These are phyloP conservation scores for Zosterops lateralis DNA, from an alignment of 2,113 vertebrate species.

Conservation along the genomic window DNA sequence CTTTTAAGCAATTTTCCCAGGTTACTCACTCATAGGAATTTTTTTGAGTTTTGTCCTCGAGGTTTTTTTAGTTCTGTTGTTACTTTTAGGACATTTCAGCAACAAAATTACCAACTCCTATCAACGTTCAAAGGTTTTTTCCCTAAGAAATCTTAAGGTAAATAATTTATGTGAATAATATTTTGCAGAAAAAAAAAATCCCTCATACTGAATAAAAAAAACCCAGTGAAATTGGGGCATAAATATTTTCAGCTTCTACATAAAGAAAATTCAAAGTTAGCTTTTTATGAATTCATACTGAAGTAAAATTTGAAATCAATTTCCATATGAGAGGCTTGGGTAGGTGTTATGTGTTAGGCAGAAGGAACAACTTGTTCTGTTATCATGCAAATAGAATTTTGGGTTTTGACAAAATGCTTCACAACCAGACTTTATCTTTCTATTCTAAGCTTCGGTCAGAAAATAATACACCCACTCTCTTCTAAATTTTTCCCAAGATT, in stretches of 20 bases:
- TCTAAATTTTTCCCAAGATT: neutral
- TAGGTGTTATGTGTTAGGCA: constrained; percentile 39
- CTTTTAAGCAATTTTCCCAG: neutral
- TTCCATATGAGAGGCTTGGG: constrained; percentile 37
- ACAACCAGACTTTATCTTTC: constrained; percentile 31
- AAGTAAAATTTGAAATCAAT: neutral
- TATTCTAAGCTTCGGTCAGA: constrained; percentile 35
- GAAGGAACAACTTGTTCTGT: constrained; percentile 54
- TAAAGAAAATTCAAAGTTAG: constrained; percentile 24
- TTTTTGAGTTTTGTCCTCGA: neutral
- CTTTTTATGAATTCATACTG: constrained; percentile 31
- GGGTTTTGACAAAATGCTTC: constrained; percentile 52
- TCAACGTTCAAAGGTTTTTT: neutral
- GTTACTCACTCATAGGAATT: neutral
- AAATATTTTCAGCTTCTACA: neutral
- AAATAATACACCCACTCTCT: constrained; percentile 21
- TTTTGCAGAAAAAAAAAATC: neutral
- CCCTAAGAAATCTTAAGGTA: neutral
- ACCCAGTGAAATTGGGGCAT: neutral
- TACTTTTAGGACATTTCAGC: neutral
- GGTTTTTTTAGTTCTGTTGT: neutral
- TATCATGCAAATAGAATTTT: constrained; percentile 56
- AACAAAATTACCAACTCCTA: neutral
- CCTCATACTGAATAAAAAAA: neutral
- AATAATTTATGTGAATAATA: neutral